Evolutionary conservation across 2,888 invertebrate genomes (phyloP).

Genomic region (Acrobasis consociella): DNA sequence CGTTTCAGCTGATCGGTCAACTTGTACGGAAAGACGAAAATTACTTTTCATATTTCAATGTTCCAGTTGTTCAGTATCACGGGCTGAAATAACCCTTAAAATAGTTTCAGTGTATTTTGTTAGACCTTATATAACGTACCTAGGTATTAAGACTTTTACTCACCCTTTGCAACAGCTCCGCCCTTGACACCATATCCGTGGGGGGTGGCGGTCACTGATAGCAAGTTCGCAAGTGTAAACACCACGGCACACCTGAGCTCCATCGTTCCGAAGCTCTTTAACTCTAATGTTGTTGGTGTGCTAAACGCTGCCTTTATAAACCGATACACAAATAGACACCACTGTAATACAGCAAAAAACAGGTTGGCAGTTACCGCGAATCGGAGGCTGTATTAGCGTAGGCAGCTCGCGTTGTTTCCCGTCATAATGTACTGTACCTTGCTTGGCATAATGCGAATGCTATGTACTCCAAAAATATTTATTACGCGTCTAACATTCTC

Average conservation of each 20-base stretch:
- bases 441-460: constrained; percentile 3
- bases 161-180: constrained; percentile 67
- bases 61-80: no score
- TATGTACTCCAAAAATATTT: constrained; percentile 20
- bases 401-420: constrained; percentile 59
- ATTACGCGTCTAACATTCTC: constrained; percentile 23
- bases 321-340: constrained; percentile 72
- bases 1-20: no score
- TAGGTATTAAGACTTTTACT: constrained; percentile 31
- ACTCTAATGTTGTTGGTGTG: constrained; percentile 65
- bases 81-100: no score
- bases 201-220: constrained; percentile 55
- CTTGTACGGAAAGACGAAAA: no score
- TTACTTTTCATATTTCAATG: no score
- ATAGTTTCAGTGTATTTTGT: no score
- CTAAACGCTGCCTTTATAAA: constrained; percentile 72
- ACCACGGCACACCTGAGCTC: constrained; percentile 66
- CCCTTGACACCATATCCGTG: constrained; percentile 71
- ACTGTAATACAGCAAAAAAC: constrained; percentile 72
- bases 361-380: constrained; percentile 71
- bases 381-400: constrained; percentile 63
- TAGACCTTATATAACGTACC: no score
- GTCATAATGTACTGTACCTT: constrained; percentile 31
- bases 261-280: constrained; percentile 72
- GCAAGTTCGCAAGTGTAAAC: constrained; percentile 52